A percentile compares a stretch with the other conserved stretches of the same genome.
Conservation (phyloP, 1,140 invertebrate species). For the Magallana angulata region DNA sequence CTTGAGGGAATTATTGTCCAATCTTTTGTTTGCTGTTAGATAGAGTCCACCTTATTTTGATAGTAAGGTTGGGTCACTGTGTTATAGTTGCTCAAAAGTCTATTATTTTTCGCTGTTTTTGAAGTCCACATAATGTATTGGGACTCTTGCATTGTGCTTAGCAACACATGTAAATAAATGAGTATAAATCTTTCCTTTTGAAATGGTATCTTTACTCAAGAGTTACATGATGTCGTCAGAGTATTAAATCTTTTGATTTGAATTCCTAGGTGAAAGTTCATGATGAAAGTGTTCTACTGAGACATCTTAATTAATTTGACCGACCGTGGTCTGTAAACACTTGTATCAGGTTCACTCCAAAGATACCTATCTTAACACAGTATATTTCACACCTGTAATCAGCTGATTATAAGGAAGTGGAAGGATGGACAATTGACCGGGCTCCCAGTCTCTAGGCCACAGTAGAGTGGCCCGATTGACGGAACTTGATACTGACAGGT, state of each 20-base stretch:
- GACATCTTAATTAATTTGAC: conserved; percentile 18
- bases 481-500: neutral
- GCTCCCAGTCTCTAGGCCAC: neutral
- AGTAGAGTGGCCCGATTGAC: neutral
- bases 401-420: conserved; percentile 27
- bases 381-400: conserved; percentile 27
- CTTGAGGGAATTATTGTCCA: conserved; percentile 22
- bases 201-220: conserved; percentile 16
- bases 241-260: neutral
- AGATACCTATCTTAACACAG: neutral
- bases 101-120: neutral
- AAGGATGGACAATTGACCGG: neutral
- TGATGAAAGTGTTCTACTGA: neutral
- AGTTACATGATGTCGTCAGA: neutral
- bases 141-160: conserved; percentile 1
- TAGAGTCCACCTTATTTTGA: conserved; percentile 12
- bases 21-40: conserved; percentile 26
- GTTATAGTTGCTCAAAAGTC: neutral
- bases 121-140: conserved; percentile 8
- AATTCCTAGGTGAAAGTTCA: conserved; percentile 2
- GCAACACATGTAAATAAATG: conserved; percentile 18
- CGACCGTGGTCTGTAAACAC: conserved; percentile 1
- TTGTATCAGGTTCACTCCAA: neutral
- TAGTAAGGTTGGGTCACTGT: conserved; percentile 6
- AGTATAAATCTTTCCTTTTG: neutral